Base-by-base conservation (phyloP, 2,888 invertebrate genomes). In the Thumatha senex region DNA sequence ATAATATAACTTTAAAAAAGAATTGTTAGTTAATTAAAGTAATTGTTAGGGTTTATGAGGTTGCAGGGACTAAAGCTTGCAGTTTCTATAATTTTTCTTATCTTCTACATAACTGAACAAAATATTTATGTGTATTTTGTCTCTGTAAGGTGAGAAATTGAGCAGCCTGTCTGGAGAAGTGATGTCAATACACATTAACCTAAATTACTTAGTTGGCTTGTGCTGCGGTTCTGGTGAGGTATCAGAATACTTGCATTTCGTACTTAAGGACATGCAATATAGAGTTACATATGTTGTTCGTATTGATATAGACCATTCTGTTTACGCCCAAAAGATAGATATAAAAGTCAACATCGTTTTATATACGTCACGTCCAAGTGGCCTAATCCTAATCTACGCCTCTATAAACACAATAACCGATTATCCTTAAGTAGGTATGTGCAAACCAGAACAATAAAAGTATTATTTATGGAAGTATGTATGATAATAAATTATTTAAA, bases 131-230 rank as follows among this genome's bases (percentile, higher is more conserved):
- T 40, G n/a, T 8, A 1, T 2, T 8, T 30, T 7, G 40, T 13
- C 30, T 29, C 24, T 10, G 29, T 15, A 10, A 48, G 30, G 38
- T 42, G 42, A 15, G 18, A 24, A 24, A 24, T 24, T 24, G 18
- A 2, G 5, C 2, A 24, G 5, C 18, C 18, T n/a, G n/a, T n/a
- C 18, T 24, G 18, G 5, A 5, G 18, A 24, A 24, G 2, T 24
- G 18, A 24, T 24, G 18, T 24, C 18, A 5, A 24, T 24, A 24
- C 18, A 24, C 2, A 24, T 83, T 84, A 81, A 77, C 86, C 84
- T 82, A 80, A 86, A 89, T 89, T 84, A 84, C 82, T 82, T 88
- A 86, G 89, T 89, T 86, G 82, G 67, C 73, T 71, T 70, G 72
- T 77, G 72, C 74, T 72, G 72, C 63, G 72, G 67, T 67, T 70